phyloP scores from a whole-genome alignment of 2,888 invertebrate species.

The Morinoia aosen region DNA sequence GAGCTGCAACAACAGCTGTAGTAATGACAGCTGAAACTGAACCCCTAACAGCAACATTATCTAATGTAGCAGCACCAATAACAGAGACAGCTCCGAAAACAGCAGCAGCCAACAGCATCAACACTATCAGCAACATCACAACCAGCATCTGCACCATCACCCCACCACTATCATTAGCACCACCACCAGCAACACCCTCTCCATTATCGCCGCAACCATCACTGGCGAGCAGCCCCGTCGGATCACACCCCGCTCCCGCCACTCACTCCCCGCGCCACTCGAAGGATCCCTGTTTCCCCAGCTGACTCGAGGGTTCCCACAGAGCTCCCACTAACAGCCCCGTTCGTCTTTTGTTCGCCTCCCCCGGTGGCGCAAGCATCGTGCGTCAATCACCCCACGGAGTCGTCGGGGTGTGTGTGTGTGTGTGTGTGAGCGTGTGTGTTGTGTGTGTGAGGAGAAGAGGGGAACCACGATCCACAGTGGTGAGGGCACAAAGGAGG shows the following conservation, averaged over 20 bases:
- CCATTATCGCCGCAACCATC: background rate
- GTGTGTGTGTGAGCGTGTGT: too few relatives aligned
- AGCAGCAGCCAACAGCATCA: background rate
- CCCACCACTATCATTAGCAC: background rate
- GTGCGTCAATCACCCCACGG: background rate
- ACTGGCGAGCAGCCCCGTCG: background rate
- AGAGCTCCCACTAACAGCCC: slow-evolving; percentile 47
- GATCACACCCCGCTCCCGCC: background rate
- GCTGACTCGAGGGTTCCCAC: slow-evolving; percentile 26
- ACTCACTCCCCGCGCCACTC: background rate
- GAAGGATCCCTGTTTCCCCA: background rate
- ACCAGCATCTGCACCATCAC: background rate
- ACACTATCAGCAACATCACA: background rate
- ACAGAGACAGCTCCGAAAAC: background rate
- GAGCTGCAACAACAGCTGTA: background rate
- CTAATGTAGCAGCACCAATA: too few relatives aligned
- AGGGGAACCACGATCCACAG: too few relatives aligned
- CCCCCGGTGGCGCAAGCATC: background rate
- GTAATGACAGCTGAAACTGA: background rate
- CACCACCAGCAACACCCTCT: background rate
- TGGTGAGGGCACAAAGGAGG: too few relatives aligned
- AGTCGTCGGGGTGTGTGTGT: background rate
- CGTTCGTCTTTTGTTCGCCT: slow-evolving; percentile 13
- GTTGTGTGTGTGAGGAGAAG: too few relatives aligned
- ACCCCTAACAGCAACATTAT: too few relatives aligned